Conservation (phyloP, 2,113 vertebrate species). For the Tragelaphus imberbis region DNA sequence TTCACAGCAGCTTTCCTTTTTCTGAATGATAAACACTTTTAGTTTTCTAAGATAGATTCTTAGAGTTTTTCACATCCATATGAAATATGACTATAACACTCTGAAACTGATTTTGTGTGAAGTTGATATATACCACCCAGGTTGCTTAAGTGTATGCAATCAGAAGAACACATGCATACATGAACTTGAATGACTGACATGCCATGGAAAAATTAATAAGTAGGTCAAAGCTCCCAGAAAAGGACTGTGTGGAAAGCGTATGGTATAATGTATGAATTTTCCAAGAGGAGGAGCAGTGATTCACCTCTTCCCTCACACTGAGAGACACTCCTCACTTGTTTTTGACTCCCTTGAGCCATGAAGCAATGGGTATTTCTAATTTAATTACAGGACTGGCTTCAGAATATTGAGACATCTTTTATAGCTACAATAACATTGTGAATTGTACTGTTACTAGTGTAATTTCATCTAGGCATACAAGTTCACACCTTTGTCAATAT, state of each 20-base stretch:
- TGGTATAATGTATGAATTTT: neutral
- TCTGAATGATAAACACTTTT: neutral
- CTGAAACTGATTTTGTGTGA: neutral
- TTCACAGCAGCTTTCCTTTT: neutral
- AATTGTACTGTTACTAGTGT: neutral
- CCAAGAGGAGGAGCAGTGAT: neutral
- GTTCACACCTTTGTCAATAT: neutral
- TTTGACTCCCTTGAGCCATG: neutral
- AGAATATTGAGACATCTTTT: neutral
- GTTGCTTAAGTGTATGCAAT: neutral
- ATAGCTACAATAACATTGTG: neutral
- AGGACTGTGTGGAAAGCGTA: neutral
- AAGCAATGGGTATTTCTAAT: neutral
- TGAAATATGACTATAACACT: neutral
- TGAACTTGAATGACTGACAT: neutral
- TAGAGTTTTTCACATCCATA: neutral
- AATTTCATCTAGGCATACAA: neutral
- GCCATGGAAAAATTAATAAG: neutral
- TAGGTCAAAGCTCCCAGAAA: neutral
- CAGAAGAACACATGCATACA: neutral
- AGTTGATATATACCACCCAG: neutral
- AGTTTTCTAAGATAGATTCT: neutral
- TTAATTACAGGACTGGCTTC: neutral
- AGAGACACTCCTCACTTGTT: neutral
- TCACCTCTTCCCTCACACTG: neutral